A percentile compares a stretch with the other conserved stretches of the same genome.
phyloP scores from a whole-genome alignment of 2,113 vertebrate species.

The Cavia porcellus region DNA sequence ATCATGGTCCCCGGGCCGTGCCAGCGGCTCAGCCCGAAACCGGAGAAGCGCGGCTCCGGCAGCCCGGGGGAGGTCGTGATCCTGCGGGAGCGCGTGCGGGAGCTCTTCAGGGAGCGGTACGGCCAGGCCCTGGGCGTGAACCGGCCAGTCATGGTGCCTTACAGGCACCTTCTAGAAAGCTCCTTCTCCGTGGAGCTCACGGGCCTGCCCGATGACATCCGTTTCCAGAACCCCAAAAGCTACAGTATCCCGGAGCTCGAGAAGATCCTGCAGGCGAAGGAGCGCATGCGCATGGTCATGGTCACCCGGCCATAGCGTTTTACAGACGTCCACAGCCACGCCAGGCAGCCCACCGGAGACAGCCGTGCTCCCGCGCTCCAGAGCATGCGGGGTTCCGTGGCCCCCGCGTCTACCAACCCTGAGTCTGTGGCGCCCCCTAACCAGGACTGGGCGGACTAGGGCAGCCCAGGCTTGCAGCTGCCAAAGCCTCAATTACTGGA shows the following conservation, averaged over 20 bases:
- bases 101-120: slow-evolving; percentile 98
- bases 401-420: slow-evolving; percentile 89
- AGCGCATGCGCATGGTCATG: slow-evolving; percentile 93
- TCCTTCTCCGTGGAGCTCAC: slow-evolving; percentile 95
- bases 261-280: slow-evolving; percentile 95
- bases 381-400: slow-evolving; percentile 92
- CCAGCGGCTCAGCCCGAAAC: neutral
- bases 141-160: slow-evolving; percentile 95
- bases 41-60: slow-evolving; percentile 82
- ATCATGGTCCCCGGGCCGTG: slow-evolving; percentile 96
- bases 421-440: slow-evolving; percentile 94
- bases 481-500: slow-evolving; percentile 96
- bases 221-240: slow-evolving; percentile 96
- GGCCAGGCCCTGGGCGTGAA: slow-evolving; percentile 96
- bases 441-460: slow-evolving; percentile 99
- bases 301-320: slow-evolving; percentile 97
- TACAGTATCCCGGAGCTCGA: slow-evolving; percentile 97
- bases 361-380: slow-evolving; percentile 94
- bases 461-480: slow-evolving; percentile 96
- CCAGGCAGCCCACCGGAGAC: slow-evolving; percentile 94
- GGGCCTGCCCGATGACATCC: slow-evolving; percentile 95
- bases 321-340: slow-evolving; percentile 94
- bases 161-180: slow-evolving; percentile 96
- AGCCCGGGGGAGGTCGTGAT: slow-evolving; percentile 82
- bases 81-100: slow-evolving; percentile 91